Evolutionary conservation across 2,888 invertebrate genomes (phyloP).

Genomic region (Ischnus inquisitorius): DNA sequence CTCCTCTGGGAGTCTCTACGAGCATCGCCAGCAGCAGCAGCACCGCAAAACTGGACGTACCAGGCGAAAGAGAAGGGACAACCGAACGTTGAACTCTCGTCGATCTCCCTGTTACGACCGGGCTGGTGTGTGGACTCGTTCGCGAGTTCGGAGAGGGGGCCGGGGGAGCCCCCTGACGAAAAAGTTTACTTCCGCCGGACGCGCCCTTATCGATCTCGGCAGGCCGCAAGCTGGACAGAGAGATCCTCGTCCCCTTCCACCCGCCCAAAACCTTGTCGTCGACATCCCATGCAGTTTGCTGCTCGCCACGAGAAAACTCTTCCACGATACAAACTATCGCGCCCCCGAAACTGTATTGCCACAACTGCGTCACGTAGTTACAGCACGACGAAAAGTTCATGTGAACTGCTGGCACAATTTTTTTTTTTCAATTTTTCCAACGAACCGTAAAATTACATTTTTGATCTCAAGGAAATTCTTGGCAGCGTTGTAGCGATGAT

Average conservation of each 20-base stretch:
- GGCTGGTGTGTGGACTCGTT: constrained; percentile 49
- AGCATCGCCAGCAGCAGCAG: not conserved
- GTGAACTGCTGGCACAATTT: not conserved
- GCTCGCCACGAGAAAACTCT: constrained; percentile 26
- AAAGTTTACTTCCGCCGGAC: constrained; percentile 67
- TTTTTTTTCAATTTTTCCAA: not conserved
- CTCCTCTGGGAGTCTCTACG: not conserved
- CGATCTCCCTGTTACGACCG: constrained; percentile 24
- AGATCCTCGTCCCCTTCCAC: constrained; percentile 44
- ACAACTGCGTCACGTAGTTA: constrained; percentile 6
- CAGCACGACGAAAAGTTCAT: not conserved
- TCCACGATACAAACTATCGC: constrained; percentile 19
- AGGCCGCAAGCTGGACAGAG: constrained; percentile 52
- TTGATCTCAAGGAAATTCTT: not conserved
- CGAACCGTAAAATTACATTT: not conserved
- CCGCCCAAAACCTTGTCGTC: constrained; percentile 17
- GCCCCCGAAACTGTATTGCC: not conserved
- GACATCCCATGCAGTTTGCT: constrained; percentile 1
- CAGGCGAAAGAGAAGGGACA: not conserved
- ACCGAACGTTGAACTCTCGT: constrained; percentile 58
- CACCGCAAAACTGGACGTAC: constrained; percentile 19
- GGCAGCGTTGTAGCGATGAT: not conserved
- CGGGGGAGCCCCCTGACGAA: constrained; percentile 22
- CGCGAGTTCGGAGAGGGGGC: constrained; percentile 30
- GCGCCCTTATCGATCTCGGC: constrained; percentile 67